Evolutionary conservation across 2,888 invertebrate species (phyloP).

Genomic region (Antitype chi): DNA sequence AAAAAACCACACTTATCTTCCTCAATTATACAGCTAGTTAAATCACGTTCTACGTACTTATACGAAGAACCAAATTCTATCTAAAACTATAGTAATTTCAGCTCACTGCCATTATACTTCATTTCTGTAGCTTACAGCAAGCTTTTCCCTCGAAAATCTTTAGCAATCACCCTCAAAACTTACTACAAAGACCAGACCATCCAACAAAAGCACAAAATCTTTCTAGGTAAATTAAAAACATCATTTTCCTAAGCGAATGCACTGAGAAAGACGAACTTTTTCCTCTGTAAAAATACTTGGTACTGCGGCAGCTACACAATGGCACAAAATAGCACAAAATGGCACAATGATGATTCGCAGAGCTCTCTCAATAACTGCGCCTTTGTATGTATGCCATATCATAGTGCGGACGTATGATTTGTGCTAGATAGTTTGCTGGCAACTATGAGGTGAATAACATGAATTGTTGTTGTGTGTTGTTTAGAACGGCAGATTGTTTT

Average conservation of each 20-base stretch:
- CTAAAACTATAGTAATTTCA: neutral
- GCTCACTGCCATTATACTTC: neutral
- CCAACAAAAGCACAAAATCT: slow-evolving; percentile 43
- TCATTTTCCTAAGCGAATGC: slow-evolving; percentile 60
- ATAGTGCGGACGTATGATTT: slow-evolving; percentile 44
- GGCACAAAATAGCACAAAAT: slow-evolving; percentile 59
- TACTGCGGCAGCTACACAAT: slow-evolving; percentile 55
- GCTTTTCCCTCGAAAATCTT: slow-evolving; percentile 19
- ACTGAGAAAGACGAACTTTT: slow-evolving; percentile 65
- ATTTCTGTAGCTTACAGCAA: neutral
- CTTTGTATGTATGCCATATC: slow-evolving; percentile 51
- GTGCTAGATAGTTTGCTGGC: slow-evolving; percentile 45
- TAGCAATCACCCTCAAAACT: slow-evolving; percentile 39
- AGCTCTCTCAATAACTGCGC: slow-evolving; percentile 64
- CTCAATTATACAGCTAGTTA: neutral
- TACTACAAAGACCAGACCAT: slow-evolving; percentile 1
- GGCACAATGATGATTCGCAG: slow-evolving; percentile 59
- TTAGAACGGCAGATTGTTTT: neutral
- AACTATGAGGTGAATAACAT: neutral
- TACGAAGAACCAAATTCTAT: neutral
- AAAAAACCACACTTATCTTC: neutral
- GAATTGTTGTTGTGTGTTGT: neutral
- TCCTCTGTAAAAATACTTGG: slow-evolving; percentile 70
- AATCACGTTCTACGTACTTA: too few species aligned
- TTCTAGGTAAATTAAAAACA: slow-evolving; percentile 60